Evolutionary conservation across 2,797 vertebrate genomes (phyloP), one percentile per base, ranked within the genome.

Genomic region (Antrozous pallidus): DNA sequence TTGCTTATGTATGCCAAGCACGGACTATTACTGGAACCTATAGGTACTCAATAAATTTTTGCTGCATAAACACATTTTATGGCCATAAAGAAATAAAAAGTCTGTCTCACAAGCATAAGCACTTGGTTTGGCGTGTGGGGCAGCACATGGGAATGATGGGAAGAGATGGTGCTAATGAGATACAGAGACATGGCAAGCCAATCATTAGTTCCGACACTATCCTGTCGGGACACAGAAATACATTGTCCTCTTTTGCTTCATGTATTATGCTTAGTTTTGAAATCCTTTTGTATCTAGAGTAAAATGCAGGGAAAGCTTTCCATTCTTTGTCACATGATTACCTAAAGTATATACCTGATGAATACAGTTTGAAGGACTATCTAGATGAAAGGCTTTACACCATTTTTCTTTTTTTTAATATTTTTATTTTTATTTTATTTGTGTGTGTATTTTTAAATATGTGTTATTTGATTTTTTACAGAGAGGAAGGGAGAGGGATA

Each of bases 361-460:
- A 82, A 74, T 70, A 86, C 16, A 51, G 69, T 75, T 31, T 92
- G 47, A 70, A 90, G 51, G 22, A 49, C 67, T 90, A 12, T 58
- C 42, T 45, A 88, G 84, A 69, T 85, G 33, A 83, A 73, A 56
- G 40, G 33, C 78, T 88, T 49, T 54, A 58, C 3, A 36, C 61
- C 84, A 6, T 90, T 94, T 92, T 87, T 47, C 82, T 4, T 87
- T 94, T 92, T 83, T 63, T 73, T n/a, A n/a, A n/a, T n/a, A n/a
- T n/a, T n/a, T n/a, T n/a, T n/a, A n/a, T n/a, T n/a, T n/a, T n/a
- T n/a, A n/a, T n/a, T n/a, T n/a, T n/a, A n/a, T n/a, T n/a, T n/a
- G n/a, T n/a, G n/a, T n/a, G n/a, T n/a, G n/a, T n/a, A n/a, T n/a
- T n/a, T 42, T 42, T 42, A 4, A 42, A 8, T 42, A 42, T 42